Evolutionary conservation across 2,113 vertebrate species (phyloP).

Genomic region (Monarcha castaneiventris): DNA sequence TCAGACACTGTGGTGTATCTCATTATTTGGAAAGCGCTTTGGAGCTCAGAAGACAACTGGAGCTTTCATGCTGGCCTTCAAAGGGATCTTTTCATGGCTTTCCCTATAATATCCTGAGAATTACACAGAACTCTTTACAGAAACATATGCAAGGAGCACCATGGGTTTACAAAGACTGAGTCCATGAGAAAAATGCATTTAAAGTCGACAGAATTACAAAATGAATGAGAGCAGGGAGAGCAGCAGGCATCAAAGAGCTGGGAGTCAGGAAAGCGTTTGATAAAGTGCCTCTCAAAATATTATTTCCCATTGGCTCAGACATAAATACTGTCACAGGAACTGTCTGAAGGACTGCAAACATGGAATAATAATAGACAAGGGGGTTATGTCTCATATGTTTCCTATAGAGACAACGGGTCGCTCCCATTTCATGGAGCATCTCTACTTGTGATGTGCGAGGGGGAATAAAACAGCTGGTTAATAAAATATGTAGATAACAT

Average conservation of each 20-base stretch:
- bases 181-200: neutral
- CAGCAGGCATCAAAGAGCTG: slow-evolving; percentile 35
- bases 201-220: neutral
- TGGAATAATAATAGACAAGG: neutral
- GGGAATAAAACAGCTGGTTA: slow-evolving; percentile 11
- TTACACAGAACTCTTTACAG: neutral
- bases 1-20: neutral
- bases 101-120: neutral
- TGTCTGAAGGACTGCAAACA: slow-evolving; percentile 11
- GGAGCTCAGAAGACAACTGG: neutral
- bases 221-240: neutral
- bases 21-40: slow-evolving; percentile 7
- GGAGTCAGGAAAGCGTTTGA: neutral
- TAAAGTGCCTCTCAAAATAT: slow-evolving; percentile 33
- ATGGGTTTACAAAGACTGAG: neutral
- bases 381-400: neutral
- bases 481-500: slow-evolving; percentile 42
- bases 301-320: slow-evolving; percentile 18
- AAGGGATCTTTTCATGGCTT: neutral
- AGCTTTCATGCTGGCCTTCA: slow-evolving; percentile 38
- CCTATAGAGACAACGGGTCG: neutral
- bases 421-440: neutral
- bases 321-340: slow-evolving; percentile 24
- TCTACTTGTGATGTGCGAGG: neutral
- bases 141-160: neutral